phyloP scores from a whole-genome alignment of 2,797 vertebrate species.

The Emys orbicularis region DNA sequence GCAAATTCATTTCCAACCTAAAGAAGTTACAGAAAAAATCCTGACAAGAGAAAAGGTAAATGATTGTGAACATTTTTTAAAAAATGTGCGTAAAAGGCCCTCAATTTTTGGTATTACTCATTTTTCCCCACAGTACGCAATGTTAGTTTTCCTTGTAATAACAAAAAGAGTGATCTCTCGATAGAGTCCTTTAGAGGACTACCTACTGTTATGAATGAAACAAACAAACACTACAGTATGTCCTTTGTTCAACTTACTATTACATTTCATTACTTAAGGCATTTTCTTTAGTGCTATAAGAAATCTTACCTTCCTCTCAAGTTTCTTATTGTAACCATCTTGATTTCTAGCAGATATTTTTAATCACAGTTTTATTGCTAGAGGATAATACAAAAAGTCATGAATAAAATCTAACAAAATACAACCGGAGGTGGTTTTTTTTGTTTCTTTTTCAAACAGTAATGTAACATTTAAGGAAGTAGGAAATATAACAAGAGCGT shows the following conservation, averaged over 20 bases:
- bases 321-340: slow-evolving; percentile 28
- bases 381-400: background rate
- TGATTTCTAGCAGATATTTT: slow-evolving; percentile 4
- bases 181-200: background rate
- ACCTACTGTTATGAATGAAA: slow-evolving; percentile 11
- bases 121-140: background rate
- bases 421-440: slow-evolving; percentile 31
- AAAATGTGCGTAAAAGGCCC: background rate
- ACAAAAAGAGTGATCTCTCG: background rate
- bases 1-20: background rate
- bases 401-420: slow-evolving; percentile 12
- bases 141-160: background rate
- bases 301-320: slow-evolving; percentile 19
- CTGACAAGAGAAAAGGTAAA: background rate
- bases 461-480: slow-evolving; percentile 27
- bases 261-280: background rate
- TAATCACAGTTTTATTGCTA: slow-evolving; percentile 10
- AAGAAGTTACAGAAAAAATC: background rate
- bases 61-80: background rate
- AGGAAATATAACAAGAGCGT: background rate
- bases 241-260: slow-evolving; percentile 14
- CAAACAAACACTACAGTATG: background rate
- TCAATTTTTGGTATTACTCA: background rate
- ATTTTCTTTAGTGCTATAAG: slow-evolving; percentile 33
- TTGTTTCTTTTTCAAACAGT: slow-evolving; percentile 22